Evolutionary conservation across 2,888 invertebrate species (phyloP).

Genomic region (Philhelius pedissequus): DNA sequence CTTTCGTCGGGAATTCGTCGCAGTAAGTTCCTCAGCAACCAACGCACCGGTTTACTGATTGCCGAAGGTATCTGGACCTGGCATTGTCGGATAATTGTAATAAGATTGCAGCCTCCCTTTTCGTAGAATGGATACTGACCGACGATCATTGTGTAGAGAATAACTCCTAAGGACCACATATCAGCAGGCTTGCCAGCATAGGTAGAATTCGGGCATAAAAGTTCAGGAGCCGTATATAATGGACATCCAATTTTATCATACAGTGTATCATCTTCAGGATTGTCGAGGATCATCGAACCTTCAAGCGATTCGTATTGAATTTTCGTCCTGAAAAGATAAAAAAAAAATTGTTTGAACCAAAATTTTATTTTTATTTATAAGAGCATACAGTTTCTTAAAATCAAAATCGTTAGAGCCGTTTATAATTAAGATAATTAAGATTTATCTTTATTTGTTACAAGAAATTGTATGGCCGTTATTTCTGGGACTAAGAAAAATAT

Average conservation of each 20-base stretch:
- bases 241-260: conserved; percentile 78
- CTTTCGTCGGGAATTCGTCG: conserved; percentile 75
- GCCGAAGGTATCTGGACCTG: conserved; percentile 75
- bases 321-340: conserved; percentile 73
- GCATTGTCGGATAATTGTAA: conserved; percentile 76
- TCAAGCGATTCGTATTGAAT: conserved; percentile 78
- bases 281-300: conserved; percentile 77
- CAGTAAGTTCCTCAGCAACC: conserved; percentile 73
- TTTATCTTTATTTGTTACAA: too few relatives aligned
- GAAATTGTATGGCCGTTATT: too few relatives aligned
- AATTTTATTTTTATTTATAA: too few relatives aligned
- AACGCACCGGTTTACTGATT: conserved; percentile 74
- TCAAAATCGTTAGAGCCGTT: too few relatives aligned
- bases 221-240: conserved; percentile 77
- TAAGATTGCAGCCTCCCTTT: conserved; percentile 76
- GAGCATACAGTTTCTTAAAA: too few relatives aligned
- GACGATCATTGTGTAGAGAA: conserved; percentile 77
- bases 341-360: too few relatives aligned
- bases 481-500: too few relatives aligned
- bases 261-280: conserved; percentile 75
- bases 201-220: conserved; percentile 76
- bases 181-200: conserved; percentile 78
- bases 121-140: conserved; percentile 78
- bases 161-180: conserved; percentile 78
- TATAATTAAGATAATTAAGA: too few relatives aligned